Conservation (phyloP, 37 sponge, comb jelly and placozoan species). For the Amphimedon queenslandica region DNA sequence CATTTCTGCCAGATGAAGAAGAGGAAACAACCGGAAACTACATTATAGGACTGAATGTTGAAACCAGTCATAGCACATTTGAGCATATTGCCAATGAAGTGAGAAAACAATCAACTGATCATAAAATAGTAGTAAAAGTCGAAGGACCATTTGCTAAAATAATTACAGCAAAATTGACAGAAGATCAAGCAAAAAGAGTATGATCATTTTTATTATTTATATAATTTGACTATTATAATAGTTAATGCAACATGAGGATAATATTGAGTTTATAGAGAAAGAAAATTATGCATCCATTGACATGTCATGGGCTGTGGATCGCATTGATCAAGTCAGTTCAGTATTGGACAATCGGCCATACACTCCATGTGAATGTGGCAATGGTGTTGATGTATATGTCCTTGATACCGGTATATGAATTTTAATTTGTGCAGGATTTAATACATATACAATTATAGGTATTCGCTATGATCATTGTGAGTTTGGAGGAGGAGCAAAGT, state of each 20-base stretch:
- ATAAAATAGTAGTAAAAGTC: constrained; percentile 18
- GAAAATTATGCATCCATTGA: constrained; percentile 31
- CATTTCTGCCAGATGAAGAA: not conserved
- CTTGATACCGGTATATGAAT: too few species aligned
- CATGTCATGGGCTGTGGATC: constrained; percentile 53
- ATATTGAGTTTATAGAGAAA: constrained; percentile 26
- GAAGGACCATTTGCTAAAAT: constrained; percentile 29
- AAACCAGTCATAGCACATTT: constrained; percentile 6
- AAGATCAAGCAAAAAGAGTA: constrained; percentile 13
- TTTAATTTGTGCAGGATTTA: too few species aligned
- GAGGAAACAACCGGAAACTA: constrained; percentile 43
- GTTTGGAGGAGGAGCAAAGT: too few species aligned
- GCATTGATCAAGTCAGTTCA: constrained; percentile 53
- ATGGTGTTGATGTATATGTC: constrained; percentile 71
- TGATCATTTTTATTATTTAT: too few species aligned
- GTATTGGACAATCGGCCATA: constrained; percentile 52
- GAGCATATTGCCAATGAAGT: not conserved
- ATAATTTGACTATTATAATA: too few species aligned
- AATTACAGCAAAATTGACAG: constrained; percentile 35
- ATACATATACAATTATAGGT: too few species aligned
- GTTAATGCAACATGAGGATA: too few species aligned
- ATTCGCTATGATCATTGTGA: too few species aligned
- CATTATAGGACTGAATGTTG: constrained; percentile 30
- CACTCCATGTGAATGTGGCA: constrained; percentile 41
- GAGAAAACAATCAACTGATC: not conserved